phyloP scores from a whole-genome alignment of 2,797 vertebrate species.

The Chaetophractus vellerosus region DNA sequence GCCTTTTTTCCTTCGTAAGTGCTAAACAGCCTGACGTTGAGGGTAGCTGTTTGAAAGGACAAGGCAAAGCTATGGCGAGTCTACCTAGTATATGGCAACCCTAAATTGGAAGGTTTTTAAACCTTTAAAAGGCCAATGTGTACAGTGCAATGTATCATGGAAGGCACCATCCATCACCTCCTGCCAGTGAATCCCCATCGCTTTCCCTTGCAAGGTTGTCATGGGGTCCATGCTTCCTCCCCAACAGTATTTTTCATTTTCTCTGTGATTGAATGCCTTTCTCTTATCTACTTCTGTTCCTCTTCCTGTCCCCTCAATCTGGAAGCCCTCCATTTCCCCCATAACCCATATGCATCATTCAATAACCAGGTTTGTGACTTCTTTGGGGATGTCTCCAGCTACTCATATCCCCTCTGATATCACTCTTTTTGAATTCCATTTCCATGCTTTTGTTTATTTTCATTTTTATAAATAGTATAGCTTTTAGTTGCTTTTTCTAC shows the following conservation, averaged over 20 bases:
- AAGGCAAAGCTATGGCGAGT: constrained; percentile 55
- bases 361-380: neutral
- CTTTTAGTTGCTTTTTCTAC: neutral
- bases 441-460: neutral
- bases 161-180: neutral
- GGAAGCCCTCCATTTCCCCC: neutral
- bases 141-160: constrained; percentile 46
- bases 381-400: neutral
- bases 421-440: neutral
- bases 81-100: constrained; percentile 64
- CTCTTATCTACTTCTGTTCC: neutral
- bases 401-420: neutral
- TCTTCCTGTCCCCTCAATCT: neutral
- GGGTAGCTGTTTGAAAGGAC: neutral
- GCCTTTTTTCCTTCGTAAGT: neutral
- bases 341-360: neutral
- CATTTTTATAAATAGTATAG: neutral
- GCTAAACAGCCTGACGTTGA: neutral
- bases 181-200: neutral
- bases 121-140: constrained; percentile 70
- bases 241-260: neutral
- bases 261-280: neutral
- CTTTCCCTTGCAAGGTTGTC: neutral
- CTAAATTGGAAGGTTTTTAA: constrained; percentile 67
- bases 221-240: neutral